phyloP scores from a whole-genome alignment of 2,888 invertebrate genomes.

The Torymus aiolomorphi region DNA sequence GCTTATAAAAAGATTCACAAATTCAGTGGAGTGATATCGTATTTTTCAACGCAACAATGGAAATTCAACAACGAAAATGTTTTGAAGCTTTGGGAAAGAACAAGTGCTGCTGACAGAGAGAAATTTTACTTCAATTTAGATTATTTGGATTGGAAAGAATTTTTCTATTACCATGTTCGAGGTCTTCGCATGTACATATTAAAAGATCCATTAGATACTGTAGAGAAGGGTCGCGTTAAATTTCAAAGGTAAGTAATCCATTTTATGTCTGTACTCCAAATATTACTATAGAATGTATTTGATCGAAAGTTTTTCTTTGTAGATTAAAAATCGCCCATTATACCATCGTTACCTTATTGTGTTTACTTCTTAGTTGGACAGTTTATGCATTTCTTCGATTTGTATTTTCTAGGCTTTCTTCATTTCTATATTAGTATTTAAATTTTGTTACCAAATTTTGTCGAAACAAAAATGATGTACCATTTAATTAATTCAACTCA shows the following conservation, averaged over 20 bases:
- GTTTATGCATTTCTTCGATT: no score
- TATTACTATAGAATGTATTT: no score
- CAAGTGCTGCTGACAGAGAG: conserved; percentile 79
- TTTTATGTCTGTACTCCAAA: no score
- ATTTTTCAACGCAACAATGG: conserved; percentile 89
- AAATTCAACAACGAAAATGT: conserved; percentile 81
- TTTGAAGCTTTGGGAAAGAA: conserved; percentile 78
- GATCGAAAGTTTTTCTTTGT: no score
- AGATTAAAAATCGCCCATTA: no score
- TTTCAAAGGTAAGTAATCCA: neutral
- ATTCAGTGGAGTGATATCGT: conserved; percentile 83
- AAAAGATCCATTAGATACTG: conserved; percentile 85
- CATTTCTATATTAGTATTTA: no score
- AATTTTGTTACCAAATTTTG: no score
- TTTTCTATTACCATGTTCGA: conserved; percentile 80
- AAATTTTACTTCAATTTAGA: conserved; percentile 84
- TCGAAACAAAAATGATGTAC: no score
- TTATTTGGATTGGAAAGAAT: conserved; percentile 85
- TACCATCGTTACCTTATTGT: no score
- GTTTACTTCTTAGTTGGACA: no score
- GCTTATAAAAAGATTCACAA: conserved; percentile 85
- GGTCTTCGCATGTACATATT: conserved; percentile 86
- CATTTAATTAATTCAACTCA: no score
- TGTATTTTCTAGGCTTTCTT: no score
- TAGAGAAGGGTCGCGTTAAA: conserved; percentile 78